Percentiles rank a stretch among this genome's conserved stretches.
Evolutionary conservation across 2,113 vertebrate species (phyloP).

Genomic region (Lonchura striata): DNA sequence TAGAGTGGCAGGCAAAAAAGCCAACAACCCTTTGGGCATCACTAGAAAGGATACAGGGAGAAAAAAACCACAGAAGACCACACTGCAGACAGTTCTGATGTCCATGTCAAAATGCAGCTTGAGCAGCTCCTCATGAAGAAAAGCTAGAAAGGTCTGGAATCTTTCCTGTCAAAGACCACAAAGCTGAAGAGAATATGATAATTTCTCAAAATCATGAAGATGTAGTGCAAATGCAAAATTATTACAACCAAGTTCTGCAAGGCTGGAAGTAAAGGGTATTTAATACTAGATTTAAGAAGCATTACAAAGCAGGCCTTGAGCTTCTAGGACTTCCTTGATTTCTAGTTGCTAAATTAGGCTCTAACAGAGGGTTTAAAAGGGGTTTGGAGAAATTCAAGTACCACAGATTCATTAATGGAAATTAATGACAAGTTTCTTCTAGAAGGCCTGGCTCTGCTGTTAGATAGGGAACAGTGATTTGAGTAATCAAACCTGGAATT

Average conservation of each 20-base stretch:
- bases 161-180: neutral
- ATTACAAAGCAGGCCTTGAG: neutral
- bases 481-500: neutral
- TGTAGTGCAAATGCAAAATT: neutral
- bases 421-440: neutral
- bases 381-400: neutral
- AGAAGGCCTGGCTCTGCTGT: neutral
- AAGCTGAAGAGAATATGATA: neutral
- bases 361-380: neutral
- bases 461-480: neutral
- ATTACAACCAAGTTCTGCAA: neutral
- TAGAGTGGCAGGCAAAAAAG: neutral
- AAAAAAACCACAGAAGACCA: neutral
- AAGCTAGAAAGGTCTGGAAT: neutral
- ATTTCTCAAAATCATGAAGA: neutral
- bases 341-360: neutral
- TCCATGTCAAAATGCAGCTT: neutral
- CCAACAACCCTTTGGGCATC: neutral
- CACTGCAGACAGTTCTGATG: neutral
- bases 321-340: neutral
- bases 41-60: neutral
- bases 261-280: neutral
- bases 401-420: neutral
- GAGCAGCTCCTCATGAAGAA: neutral
- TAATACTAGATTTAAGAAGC: neutral